Conservation (phyloP, 2,797 vertebrate genomes). For the Chromis chromis region DNA sequence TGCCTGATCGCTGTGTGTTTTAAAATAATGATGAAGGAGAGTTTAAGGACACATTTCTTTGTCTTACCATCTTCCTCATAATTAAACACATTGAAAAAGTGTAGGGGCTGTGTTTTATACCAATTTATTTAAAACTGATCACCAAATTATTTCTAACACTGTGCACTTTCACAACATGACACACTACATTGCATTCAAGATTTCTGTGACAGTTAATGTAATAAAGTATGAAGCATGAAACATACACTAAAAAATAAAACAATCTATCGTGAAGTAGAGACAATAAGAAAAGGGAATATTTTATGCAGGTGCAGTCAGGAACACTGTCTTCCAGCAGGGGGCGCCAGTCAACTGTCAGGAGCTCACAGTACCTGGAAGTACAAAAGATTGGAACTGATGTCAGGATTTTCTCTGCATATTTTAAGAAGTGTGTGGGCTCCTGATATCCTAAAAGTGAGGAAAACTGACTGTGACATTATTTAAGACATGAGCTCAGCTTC, state of each 20-base stretch:
- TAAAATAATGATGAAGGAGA: no score
- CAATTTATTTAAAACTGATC: not conserved
- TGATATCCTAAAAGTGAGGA: not conserved
- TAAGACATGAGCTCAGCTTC: not conserved
- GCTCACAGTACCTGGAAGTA: constrained; percentile 54
- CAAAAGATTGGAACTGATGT: not conserved
- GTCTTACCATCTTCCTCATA: no score
- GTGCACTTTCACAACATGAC: not conserved
- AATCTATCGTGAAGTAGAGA: not conserved
- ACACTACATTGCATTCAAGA: not conserved
- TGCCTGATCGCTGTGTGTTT: no score
- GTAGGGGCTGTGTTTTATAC: not conserved
- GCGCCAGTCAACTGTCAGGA: constrained; percentile 7
- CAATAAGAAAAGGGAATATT: not conserved
- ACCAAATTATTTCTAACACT: not conserved
- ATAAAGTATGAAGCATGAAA: constrained; percentile 3
- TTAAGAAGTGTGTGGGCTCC: not conserved
- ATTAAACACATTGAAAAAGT: not conserved
- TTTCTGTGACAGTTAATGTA: not conserved
- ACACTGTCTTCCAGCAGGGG: constrained; percentile 41
- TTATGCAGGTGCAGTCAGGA: not conserved
- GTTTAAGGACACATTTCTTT: no score
- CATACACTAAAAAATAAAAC: constrained; percentile 30
- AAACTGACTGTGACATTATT: not conserved
- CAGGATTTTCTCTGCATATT: not conserved